Base-by-base conservation (phyloP, 2,888 invertebrate genomes). In the Formica aserva region DNA sequence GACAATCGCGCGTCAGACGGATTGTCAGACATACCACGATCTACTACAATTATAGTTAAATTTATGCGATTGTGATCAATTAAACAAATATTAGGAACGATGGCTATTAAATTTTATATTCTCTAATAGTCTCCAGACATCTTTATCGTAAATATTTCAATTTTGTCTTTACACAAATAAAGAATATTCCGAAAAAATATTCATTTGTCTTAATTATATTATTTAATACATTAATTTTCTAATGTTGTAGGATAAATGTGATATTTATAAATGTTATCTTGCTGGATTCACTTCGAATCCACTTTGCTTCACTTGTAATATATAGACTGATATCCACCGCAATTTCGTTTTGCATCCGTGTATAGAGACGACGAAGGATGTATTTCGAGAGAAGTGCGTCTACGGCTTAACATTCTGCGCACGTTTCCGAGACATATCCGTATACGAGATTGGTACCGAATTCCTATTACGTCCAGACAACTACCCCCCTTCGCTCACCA, bases 1-100 rank as follows among this genome's bases (percentile, higher is more conserved):
- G 88, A 85, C 90, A 86, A 89, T 87, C 84, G 90, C 69, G 82
- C 84, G 81, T 87, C 89, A 83, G 85, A 85, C 85, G 71, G 82
- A 87, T 84, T 89, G 89, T 86, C 82, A 80, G 82, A 82, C 82
- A 82, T 86, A 83, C 82, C 82, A 86, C 75, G 75, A 66, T 74
- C 63, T 26, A 38, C 72, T 67, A 15, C 69, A 82, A 81, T 82
- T 76, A 41, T 63, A 72, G 71, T 83, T 80, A 83, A 89, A 88
- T 89, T 89, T 82, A 80, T 81, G 80, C 76, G 80, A 62, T 82
- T 86, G 74, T 55, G 63, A 65, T 63, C 72, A 76, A 67, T 78
- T 57, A 81, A 83, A 86, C 74, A 75, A 78, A 72, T 35, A 76
- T 62, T 18, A 32, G 26, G 29, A 15, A 29, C 35, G 45, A 80